Evolutionary conservation across 2,113 vertebrate genomes (phyloP), one percentile per base, ranked within the genome.

Genomic region (Rhegmatorhina hoffmannsi): DNA sequence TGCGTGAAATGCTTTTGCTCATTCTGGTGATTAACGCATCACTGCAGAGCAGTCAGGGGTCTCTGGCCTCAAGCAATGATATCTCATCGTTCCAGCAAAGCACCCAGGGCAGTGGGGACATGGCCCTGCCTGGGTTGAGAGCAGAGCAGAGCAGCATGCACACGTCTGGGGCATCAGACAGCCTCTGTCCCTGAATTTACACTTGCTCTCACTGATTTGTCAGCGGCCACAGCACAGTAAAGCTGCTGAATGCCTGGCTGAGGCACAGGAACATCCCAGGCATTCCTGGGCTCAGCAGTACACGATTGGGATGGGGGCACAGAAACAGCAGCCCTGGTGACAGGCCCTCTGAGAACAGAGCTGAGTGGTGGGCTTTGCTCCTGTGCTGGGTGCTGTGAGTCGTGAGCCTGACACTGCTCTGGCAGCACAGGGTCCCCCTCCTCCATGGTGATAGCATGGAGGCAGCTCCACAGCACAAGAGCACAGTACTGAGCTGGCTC

Each of bases 21-120:
- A 14, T 28, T 49, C 40, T 74, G 75, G 49, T 40, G 56, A 23
- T 34, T 3, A 13, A 55, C 7, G 12, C 1, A 0, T 17, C 78
- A 18, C 19, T 5, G 38, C 68, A 13, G 60, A 77, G 55, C 49
- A 9, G 6, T 56, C 34, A 6, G 2, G 67, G 88, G n/a, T 59
- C 90, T 34, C 29, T 1, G 49, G 70, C 36, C 67, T 18, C 1
- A 7, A 23, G 64, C 1, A 4, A 34, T 14, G 44, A 34, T 17
- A 31, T 7, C 9, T 2, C 43, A 33, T 46, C 0, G 0, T 56
- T 28, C 46, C 50, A 38, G 44, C 8, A 2, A 38, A 7, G 46
- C 2, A 5, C 64, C 77, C 13, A 8, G 53, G 21, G 60, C 3
- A 0, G 43, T 0, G 0, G 50, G 24, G 36, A 33, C 0, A 0